Percentiles rank a stretch among this genome's conserved stretches.
phyloP scores from a whole-genome alignment of 2,113 vertebrate species.

The Dasyprocta punctata region DNA sequence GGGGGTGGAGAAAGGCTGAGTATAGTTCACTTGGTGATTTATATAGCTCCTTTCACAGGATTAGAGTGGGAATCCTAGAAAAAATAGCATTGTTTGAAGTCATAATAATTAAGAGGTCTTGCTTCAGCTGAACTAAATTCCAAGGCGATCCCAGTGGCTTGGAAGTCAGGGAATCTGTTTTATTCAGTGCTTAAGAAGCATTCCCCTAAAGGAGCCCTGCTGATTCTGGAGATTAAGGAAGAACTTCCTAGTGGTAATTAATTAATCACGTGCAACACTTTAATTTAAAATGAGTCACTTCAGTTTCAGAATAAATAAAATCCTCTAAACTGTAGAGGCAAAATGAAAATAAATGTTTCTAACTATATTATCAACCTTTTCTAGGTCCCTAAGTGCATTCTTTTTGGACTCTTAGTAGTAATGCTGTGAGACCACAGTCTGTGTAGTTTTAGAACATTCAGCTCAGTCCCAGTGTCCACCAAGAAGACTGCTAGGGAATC shows the following conservation, averaged over 20 bases:
- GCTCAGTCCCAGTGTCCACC: neutral
- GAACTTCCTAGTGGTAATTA: constrained; percentile 69
- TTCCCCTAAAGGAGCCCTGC: constrained; percentile 57
- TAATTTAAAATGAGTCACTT: constrained; percentile 54
- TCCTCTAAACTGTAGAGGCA: constrained; percentile 60
- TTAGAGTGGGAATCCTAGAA: constrained; percentile 71
- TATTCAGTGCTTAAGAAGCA: constrained; percentile 70
- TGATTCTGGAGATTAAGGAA: constrained; percentile 72
- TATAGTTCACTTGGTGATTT: constrained; percentile 76
- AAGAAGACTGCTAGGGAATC: neutral
- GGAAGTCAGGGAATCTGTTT: constrained; percentile 67
- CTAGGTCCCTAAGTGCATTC: neutral
- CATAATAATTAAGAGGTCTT: constrained; percentile 74
- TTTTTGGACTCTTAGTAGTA: neutral
- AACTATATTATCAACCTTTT: neutral
- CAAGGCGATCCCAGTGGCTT: constrained; percentile 40
- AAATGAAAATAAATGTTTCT: constrained; percentile 64
- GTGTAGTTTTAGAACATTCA: neutral
- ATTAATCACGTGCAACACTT: constrained; percentile 68
- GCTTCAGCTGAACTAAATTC: constrained; percentile 71
- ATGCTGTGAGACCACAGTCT: neutral
- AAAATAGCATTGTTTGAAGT: constrained; percentile 60
- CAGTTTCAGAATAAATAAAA: constrained; percentile 50
- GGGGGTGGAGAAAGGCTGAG: constrained; percentile 19
- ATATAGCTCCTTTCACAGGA: constrained; percentile 72